Evolutionary conservation across 2,113 vertebrate genomes (phyloP).

Genomic region (Nanorana parkeri): DNA sequence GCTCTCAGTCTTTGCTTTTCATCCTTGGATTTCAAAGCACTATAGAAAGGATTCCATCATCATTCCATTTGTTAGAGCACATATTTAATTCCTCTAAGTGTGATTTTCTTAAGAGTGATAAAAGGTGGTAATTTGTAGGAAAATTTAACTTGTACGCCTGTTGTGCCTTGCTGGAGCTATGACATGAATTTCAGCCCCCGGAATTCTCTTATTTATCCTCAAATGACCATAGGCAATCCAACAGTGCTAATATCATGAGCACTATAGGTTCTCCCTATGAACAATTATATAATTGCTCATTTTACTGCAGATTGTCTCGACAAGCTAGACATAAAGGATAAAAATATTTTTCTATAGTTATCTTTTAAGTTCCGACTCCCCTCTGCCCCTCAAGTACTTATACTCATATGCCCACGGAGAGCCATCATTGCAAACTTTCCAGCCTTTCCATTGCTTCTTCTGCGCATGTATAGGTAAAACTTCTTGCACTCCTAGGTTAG

Average conservation of each 20-base stretch:
- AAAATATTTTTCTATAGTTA: too few species aligned
- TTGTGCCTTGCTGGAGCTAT: neutral
- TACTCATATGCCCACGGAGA: too few species aligned
- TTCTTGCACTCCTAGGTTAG: too few species aligned
- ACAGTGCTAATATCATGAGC: neutral
- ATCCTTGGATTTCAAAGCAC: slow-evolving; percentile 49
- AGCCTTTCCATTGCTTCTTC: too few species aligned
- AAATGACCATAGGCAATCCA: neutral
- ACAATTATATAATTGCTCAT: too few species aligned
- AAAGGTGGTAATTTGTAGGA: slow-evolving; percentile 36
- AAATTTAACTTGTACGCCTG: slow-evolving; percentile 31
- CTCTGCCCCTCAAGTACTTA: too few species aligned
- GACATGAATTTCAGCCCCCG: neutral
- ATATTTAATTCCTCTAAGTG: slow-evolving; percentile 42
- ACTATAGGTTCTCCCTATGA: neutral
- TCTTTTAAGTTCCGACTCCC: too few species aligned
- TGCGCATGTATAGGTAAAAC: too few species aligned
- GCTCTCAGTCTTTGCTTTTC: slow-evolving; percentile 42
- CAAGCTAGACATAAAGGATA: too few species aligned
- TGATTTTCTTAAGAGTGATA: slow-evolving; percentile 30
- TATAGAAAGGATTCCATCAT: slow-evolving; percentile 13
- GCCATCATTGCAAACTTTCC: too few species aligned
- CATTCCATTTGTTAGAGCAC: slow-evolving; percentile 37
- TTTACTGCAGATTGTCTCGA: too few species aligned
- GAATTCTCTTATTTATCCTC: neutral